A percentile compares a stretch with the other conserved stretches of the same genome.
Evolutionary conservation across 2,888 invertebrate species (phyloP).

Genomic region (Philereme transversata): DNA sequence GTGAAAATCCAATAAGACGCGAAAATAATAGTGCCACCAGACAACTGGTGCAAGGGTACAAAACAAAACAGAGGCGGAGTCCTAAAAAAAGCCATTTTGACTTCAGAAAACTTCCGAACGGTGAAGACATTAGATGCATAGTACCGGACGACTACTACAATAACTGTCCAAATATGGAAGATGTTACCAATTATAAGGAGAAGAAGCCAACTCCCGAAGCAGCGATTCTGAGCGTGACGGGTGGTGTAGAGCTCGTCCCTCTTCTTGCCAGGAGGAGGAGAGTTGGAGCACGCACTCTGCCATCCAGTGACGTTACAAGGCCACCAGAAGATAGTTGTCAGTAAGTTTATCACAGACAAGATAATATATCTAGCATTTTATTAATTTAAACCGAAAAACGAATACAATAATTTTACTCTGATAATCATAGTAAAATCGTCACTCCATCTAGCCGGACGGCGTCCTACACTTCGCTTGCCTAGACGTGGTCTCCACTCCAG

Average conservation of each 20-base stretch:
- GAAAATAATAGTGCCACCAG: constrained; percentile 9
- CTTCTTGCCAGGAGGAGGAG: constrained; percentile 87
- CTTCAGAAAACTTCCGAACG: constrained; percentile 62
- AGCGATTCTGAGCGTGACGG: constrained; percentile 76
- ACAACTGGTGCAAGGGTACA: constrained; percentile 30
- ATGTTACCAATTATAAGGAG: constrained; percentile 38
- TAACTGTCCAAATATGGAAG: constrained; percentile 35
- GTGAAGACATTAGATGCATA: constrained; percentile 56
- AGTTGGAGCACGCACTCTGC: constrained; percentile 75
- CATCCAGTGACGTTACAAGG: constrained; percentile 76
- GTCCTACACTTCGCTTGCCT: too few species aligned
- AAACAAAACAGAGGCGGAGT: constrained; percentile 45
- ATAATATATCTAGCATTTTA: too few species aligned
- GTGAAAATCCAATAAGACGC: constrained; percentile 32
- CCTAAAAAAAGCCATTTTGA: constrained; percentile 64
- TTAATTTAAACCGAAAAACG: too few species aligned
- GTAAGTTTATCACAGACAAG: constrained; percentile 56
- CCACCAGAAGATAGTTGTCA: constrained; percentile 71
- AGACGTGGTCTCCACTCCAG: too few species aligned
- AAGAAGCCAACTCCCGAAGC: constrained; percentile 72
- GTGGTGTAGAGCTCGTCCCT: constrained; percentile 91
- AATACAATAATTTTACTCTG: too few species aligned
- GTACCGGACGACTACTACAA: constrained; percentile 55
- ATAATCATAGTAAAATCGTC: neutral
- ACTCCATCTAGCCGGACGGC: too few species aligned